phyloP scores from a whole-genome alignment of 1,140 invertebrate species.

The Pseudomyrmex flavicornis region DNA sequence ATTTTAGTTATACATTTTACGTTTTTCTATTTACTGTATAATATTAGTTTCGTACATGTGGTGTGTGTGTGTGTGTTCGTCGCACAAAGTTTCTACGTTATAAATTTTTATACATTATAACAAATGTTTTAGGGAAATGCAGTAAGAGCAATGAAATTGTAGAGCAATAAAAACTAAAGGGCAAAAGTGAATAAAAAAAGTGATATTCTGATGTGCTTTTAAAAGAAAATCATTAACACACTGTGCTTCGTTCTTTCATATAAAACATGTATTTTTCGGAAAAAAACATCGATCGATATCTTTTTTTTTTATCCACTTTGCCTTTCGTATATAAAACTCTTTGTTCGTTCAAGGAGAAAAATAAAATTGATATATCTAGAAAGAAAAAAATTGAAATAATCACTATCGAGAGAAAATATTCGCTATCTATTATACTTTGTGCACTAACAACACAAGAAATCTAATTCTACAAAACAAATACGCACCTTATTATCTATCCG shows the following conservation, averaged over 20 bases:
- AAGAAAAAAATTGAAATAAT: constrained; percentile 11
- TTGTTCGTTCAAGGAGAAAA: constrained; percentile 6
- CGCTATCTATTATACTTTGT: constrained; percentile 14
- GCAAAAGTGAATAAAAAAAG: background rate
- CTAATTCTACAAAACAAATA: constrained; percentile 50
- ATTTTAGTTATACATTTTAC: background rate
- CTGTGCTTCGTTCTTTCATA: too few relatives aligned
- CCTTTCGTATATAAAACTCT: background rate
- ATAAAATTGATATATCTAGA: constrained; percentile 8
- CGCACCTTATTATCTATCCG: constrained; percentile 44
- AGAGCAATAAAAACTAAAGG: background rate
- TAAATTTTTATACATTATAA: background rate
- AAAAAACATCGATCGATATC: background rate
- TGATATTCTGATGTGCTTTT: background rate
- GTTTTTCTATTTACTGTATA: background rate
- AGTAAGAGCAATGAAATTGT: background rate
- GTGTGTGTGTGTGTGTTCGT: too few relatives aligned
- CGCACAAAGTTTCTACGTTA: too few relatives aligned
- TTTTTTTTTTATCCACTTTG: constrained; percentile 11
- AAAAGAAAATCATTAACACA: background rate
- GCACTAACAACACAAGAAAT: constrained; percentile 24
- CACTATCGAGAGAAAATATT: background rate
- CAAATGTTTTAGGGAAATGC: background rate
- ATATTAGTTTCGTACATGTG: background rate
- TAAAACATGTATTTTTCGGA: background rate